Percentiles rank a stretch among this genome's conserved stretches.
These are phyloP conservation scores for Ammospiza maritima DNA, from an alignment of 2,797 vertebrate genomes.

Conservation along the genomic window DNA sequence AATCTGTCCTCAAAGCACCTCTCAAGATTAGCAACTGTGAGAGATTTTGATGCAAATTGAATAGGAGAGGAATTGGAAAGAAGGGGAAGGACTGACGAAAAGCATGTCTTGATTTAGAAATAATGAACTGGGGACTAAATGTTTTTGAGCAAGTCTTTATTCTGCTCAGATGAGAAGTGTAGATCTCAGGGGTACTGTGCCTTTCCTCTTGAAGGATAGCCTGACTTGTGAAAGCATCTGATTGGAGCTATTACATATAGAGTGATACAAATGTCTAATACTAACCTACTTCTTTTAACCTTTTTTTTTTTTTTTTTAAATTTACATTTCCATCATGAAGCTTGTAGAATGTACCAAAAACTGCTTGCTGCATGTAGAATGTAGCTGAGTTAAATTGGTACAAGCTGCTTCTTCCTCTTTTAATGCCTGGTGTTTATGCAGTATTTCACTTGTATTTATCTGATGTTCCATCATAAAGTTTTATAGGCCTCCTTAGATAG, in stretches of 20 bases:
- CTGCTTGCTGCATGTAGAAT: neutral
- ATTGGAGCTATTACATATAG: neutral
- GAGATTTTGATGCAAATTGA: neutral
- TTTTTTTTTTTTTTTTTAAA: neutral
- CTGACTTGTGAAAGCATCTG: neutral
- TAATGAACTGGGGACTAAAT: neutral
- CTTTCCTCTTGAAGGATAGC: neutral
- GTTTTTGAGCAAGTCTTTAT: neutral
- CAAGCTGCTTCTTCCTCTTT: neutral
- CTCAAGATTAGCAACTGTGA: neutral
- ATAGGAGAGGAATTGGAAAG: neutral
- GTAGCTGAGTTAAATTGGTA: neutral
- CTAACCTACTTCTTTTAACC: neutral
- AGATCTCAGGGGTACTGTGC: neutral
- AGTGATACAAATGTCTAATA: neutral
- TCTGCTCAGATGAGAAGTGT: neutral
- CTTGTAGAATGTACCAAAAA: neutral
- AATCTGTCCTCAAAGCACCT: neutral
- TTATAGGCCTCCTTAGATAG: neutral
- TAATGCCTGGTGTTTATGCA: neutral
- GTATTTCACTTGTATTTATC: neutral
- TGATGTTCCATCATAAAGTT: neutral
- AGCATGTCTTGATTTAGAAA: neutral
- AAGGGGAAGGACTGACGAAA: neutral
- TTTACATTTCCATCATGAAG: neutral